Conservation (phyloP, 1,140 invertebrate genomes). For the Ganaspis sp. region DNA sequence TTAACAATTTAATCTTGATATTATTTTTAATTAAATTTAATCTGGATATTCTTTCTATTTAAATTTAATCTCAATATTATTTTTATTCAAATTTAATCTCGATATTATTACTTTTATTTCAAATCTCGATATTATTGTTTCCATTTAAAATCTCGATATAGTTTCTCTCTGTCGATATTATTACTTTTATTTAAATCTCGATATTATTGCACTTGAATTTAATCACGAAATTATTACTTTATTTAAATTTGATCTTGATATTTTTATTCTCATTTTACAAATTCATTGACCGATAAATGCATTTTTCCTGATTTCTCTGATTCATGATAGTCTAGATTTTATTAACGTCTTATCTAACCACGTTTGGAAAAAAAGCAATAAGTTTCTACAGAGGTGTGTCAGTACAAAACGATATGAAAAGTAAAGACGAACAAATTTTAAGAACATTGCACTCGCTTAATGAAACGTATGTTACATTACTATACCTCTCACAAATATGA, state of each 20-base stretch:
- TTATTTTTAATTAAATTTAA: neutral
- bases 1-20: no score
- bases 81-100: no score
- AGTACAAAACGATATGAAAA: neutral
- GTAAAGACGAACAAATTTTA: neutral
- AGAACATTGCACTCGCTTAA: conserved; percentile 13
- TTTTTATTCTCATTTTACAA: neutral
- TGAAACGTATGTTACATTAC: neutral
- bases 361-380: neutral
- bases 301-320: neutral
- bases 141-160: no score
- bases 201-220: neutral
- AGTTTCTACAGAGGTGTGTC: conserved; percentile 15
- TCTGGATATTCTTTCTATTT: neutral
- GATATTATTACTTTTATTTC: no score
- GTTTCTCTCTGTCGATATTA: no score
- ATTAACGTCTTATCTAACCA: neutral
- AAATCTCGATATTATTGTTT: no score
- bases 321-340: neutral
- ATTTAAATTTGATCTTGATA: neutral
- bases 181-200: no score
- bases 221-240: no score
- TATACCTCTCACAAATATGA: neutral
- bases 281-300: neutral
- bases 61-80: no score